Percentiles rank a stretch among this genome's conserved stretches.
Conservation (phyloP, 2,797 vertebrate genomes). For the Eulemur rubriventer region DNA sequence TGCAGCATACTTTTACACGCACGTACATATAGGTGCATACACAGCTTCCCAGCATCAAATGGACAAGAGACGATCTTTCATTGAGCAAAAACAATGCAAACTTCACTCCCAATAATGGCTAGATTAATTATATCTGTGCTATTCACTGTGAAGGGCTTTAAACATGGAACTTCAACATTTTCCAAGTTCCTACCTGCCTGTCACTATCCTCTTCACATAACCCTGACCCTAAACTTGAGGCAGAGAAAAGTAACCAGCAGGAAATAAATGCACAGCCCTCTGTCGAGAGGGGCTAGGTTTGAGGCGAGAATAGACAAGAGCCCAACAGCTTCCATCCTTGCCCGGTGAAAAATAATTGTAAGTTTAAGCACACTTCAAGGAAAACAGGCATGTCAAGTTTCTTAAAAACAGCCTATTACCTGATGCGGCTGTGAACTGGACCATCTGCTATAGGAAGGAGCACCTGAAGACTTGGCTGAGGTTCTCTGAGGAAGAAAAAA, state of each 20-base stretch:
- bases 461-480: conserved; percentile 86
- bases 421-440: conserved; percentile 90
- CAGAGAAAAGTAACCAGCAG: neutral
- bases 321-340: neutral
- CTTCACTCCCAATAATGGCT: neutral
- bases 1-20: neutral
- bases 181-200: neutral
- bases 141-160: neutral
- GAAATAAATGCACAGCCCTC: neutral
- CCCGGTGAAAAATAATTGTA: neutral
- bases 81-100: neutral
- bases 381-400: neutral
- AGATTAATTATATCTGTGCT: neutral
- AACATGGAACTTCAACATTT: neutral
- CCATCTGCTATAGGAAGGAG: conserved; percentile 92
- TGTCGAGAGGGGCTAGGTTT: neutral
- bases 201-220: neutral
- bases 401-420: conserved; percentile 86
- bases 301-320: neutral
- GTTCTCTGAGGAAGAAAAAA: conserved; percentile 85
- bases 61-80: neutral
- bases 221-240: neutral
- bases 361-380: neutral
- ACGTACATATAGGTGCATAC: neutral
- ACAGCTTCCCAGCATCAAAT: neutral